phyloP scores from a whole-genome alignment of 2,113 vertebrate genomes.

The Mormyrus iriodes region DNA sequence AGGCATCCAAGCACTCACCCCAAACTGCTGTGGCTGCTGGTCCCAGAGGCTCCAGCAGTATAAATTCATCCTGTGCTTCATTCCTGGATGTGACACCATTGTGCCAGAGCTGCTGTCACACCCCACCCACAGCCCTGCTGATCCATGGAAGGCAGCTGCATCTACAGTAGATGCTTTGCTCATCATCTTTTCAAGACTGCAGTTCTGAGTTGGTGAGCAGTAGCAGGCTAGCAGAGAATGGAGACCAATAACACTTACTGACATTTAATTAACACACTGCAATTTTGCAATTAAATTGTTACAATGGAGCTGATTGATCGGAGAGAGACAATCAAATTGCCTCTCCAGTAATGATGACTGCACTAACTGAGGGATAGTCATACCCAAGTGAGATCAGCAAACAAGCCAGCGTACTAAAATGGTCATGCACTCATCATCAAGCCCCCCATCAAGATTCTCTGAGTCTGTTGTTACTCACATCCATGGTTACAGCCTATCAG shows the following conservation, averaged over 20 bases:
- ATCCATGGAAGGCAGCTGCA: not conserved
- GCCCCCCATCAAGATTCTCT: not conserved
- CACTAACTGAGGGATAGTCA: not conserved
- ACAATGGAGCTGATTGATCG: not conserved
- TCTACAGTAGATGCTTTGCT: not conserved
- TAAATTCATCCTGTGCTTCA: not conserved
- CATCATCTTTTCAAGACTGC: not conserved
- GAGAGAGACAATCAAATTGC: not conserved
- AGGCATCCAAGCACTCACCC: not conserved
- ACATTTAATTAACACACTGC: not conserved
- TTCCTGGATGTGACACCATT: not conserved
- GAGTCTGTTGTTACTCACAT: not conserved
- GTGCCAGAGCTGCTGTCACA: not conserved
- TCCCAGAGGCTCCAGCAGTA: not conserved
- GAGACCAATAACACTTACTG: not conserved
- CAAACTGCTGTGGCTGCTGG: not conserved
- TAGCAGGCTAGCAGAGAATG: not conserved
- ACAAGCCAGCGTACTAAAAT: not conserved
- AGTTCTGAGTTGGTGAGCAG: not conserved
- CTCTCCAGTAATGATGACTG: not conserved
- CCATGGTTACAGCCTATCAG: too few species aligned
- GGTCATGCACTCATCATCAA: not conserved
- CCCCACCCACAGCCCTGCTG: not conserved
- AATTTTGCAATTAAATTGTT: not conserved
- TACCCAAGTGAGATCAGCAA: not conserved